A percentile compares a stretch with the other conserved stretches of the same genome.
phyloP scores from a whole-genome alignment of 2,797 vertebrate species.

The Calcarius lapponicus region DNA sequence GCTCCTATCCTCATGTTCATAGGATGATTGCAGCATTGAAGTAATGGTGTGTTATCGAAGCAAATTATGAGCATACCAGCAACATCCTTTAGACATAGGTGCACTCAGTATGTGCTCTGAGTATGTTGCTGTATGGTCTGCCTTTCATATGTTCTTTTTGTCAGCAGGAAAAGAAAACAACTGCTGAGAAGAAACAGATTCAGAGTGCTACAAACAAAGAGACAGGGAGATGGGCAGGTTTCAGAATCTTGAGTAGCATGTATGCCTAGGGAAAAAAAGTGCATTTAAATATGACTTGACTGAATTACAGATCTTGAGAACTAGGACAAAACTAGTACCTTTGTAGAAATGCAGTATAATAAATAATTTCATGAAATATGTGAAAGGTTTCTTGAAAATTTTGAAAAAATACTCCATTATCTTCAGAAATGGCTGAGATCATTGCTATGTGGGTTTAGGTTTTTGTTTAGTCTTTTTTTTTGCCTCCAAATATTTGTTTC shows the following conservation, averaged over 20 bases:
- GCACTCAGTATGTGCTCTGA: neutral
- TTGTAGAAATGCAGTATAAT: neutral
- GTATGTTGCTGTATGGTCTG: neutral
- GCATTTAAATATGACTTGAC: neutral
- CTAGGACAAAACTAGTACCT: neutral
- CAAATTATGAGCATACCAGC: neutral
- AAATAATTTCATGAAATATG: neutral
- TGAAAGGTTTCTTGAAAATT: neutral
- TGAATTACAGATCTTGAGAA: neutral
- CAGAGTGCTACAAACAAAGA: neutral
- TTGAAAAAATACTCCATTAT: neutral
- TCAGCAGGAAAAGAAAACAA: neutral
- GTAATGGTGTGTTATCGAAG: neutral
- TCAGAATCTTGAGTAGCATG: neutral
- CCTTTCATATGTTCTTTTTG: neutral
- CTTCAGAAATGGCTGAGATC: neutral
- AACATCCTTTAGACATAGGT: neutral
- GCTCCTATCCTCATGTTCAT: neutral
- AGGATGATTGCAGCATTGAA: neutral
- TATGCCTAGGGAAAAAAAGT: neutral
- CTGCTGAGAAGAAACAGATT: neutral
- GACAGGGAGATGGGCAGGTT: neutral
- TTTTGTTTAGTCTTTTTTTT: neutral
- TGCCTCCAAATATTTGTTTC: constrained; percentile 10
- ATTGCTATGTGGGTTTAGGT: neutral